Evolutionary conservation across 2,888 invertebrate genomes (phyloP).

Genomic region (Sympetrum striolatum): DNA sequence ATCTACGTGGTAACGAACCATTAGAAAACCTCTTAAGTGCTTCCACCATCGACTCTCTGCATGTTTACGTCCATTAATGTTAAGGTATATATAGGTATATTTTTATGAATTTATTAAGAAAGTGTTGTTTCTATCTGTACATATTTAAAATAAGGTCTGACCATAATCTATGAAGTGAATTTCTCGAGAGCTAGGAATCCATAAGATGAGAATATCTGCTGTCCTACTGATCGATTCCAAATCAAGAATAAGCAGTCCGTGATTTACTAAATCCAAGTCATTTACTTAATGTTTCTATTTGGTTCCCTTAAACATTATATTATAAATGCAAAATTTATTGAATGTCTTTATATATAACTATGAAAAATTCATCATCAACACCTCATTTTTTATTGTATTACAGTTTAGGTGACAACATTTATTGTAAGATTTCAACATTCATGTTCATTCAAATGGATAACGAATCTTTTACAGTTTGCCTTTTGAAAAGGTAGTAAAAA

Average conservation of each 20-base stretch:
- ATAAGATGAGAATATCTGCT: background rate
- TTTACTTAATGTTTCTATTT: background rate
- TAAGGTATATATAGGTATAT: constrained; percentile 33
- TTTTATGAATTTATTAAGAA: constrained; percentile 30
- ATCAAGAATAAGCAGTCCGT: background rate
- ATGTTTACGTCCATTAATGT: constrained; percentile 32
- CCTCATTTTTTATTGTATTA: background rate
- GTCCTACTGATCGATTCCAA: background rate
- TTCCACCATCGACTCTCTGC: constrained; percentile 33
- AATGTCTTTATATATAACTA: background rate
- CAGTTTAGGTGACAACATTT: background rate
- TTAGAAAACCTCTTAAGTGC: constrained; percentile 33
- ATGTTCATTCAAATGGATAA: background rate
- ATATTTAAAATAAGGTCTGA: background rate
- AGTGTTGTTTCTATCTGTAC: constrained; percentile 20
- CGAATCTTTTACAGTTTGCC: background rate
- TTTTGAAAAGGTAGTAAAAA: background rate
- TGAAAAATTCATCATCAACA: background rate
- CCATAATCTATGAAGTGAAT: background rate
- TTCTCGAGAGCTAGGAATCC: background rate
- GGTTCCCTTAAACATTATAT: background rate
- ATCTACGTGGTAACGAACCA: background rate
- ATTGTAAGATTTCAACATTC: background rate
- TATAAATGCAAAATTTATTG: background rate
- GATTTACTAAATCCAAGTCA: background rate